A percentile compares a stretch with the other conserved stretches of the same genome.
Evolutionary conservation across 2,113 vertebrate genomes (phyloP).

Genomic region (Bambusicola thoracicus): DNA sequence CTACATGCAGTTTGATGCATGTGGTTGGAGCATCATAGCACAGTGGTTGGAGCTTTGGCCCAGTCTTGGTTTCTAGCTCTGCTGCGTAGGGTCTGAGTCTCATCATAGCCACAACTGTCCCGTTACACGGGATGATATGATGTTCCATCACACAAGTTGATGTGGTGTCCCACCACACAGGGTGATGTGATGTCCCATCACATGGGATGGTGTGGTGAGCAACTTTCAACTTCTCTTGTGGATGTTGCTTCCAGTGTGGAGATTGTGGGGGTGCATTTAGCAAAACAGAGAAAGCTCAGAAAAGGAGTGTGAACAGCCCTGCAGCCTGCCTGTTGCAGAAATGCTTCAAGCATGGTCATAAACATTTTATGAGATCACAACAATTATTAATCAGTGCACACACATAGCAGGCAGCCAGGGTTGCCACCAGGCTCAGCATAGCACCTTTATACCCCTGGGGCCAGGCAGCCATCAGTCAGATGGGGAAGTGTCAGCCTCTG

Average conservation of each 20-base stretch:
- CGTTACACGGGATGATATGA: rapidly evolving
- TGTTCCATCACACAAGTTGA: not conserved
- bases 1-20: not conserved
- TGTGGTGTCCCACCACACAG: not conserved
- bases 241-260: rapidly evolving
- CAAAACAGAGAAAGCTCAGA: not conserved
- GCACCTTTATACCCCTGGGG: not conserved
- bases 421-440: not conserved
- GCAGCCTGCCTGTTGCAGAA: not conserved
- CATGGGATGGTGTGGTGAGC: rapidly evolving
- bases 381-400: constrained; percentile 26
- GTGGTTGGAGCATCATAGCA: too few relatives aligned
- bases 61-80: not conserved
- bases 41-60: not conserved
- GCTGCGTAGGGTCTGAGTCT: not conserved
- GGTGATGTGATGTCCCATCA: not conserved
- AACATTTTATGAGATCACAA: not conserved
- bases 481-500: not conserved
- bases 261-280: rapidly evolving
- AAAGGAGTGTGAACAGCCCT: not conserved
- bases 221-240: not conserved
- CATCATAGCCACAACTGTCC: not conserved
- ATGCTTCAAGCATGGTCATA: not conserved
- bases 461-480: not conserved
- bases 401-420: not conserved